phyloP scores from a whole-genome alignment of 2,888 invertebrate genomes.

The Euplexia lucipara region DNA sequence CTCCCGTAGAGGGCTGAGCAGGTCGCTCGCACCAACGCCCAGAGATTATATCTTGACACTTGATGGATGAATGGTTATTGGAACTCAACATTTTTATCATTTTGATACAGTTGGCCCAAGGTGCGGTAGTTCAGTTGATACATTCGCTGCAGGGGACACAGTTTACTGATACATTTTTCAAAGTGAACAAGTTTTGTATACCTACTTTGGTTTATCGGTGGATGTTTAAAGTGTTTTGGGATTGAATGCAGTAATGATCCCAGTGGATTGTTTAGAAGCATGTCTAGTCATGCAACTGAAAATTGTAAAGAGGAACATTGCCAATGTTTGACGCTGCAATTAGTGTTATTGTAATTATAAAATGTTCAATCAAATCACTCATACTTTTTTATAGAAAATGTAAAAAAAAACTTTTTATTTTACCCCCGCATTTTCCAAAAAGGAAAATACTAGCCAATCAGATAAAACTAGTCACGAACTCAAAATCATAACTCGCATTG shows the following conservation, averaged over 20 bases:
- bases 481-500: conserved; percentile 52
- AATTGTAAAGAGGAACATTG: not conserved
- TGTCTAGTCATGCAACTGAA: not conserved
- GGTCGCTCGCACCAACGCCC: conserved; percentile 88
- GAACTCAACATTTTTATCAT: conserved; percentile 93
- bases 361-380: no score
- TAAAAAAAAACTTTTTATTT: not conserved
- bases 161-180: conserved; percentile 70
- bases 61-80: conserved; percentile 96
- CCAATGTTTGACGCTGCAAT: no score
- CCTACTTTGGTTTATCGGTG: conserved; percentile 44
- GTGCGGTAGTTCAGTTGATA: conserved; percentile 71
- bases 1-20: conserved; percentile 87
- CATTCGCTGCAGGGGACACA: conserved; percentile 74
- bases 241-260: conserved; percentile 12
- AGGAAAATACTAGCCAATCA: conserved; percentile 40
- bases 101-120: conserved; percentile 89
- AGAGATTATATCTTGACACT: conserved; percentile 93
- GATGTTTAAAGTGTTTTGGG: conserved; percentile 47
- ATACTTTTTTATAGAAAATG: no score
- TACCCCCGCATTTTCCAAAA: not conserved
- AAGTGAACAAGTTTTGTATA: conserved; percentile 56
- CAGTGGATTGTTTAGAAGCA: not conserved
- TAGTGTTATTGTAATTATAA: no score
- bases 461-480: conserved; percentile 44